phyloP scores from a whole-genome alignment of 2,888 invertebrate genomes.

The Oscheius myriophilus region DNA sequence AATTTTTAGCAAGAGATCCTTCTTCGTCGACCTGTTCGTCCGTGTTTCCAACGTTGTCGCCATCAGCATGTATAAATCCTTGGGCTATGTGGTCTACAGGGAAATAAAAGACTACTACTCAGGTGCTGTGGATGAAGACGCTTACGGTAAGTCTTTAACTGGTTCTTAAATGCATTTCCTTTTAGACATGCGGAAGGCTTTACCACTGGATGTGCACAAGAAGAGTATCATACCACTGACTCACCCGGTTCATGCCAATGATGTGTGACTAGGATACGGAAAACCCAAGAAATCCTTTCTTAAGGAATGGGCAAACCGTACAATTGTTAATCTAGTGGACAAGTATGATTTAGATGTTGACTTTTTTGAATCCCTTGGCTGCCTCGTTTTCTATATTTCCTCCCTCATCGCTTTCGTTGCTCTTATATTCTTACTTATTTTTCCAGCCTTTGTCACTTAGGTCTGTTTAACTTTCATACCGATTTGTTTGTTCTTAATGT shows the following conservation, averaged over 20 bases:
- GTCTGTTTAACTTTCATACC: too few relatives aligned
- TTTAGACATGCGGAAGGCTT: conserved; percentile 95
- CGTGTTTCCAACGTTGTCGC: conserved; percentile 96
- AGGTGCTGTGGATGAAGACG: conserved; percentile 94
- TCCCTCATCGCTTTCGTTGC: too few relatives aligned
- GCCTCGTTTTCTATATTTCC: too few relatives aligned
- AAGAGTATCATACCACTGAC: conserved; percentile 90
- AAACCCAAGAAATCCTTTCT: neutral
- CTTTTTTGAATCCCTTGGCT: too few relatives aligned
- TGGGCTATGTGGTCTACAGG: conserved; percentile 92
- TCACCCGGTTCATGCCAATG: conserved; percentile 81
- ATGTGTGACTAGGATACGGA: conserved; percentile 26
- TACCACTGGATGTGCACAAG: conserved; percentile 88
- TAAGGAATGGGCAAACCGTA: too few relatives aligned
- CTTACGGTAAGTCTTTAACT: conserved; percentile 82
- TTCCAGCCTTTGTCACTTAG: too few relatives aligned
- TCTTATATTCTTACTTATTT: too few relatives aligned
- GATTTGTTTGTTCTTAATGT: too few relatives aligned
- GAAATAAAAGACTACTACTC: conserved; percentile 97
- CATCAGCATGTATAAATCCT: conserved; percentile 88
- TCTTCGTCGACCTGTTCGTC: conserved; percentile 97
- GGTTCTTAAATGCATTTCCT: neutral
- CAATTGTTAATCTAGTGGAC: too few relatives aligned
- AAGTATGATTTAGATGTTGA: too few relatives aligned
- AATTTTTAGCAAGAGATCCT: conserved; percentile 86